These are phyloP conservation scores for Macrophya annulata DNA, from an alignment of 2,888 invertebrate genomes.

Conservation along the genomic window DNA sequence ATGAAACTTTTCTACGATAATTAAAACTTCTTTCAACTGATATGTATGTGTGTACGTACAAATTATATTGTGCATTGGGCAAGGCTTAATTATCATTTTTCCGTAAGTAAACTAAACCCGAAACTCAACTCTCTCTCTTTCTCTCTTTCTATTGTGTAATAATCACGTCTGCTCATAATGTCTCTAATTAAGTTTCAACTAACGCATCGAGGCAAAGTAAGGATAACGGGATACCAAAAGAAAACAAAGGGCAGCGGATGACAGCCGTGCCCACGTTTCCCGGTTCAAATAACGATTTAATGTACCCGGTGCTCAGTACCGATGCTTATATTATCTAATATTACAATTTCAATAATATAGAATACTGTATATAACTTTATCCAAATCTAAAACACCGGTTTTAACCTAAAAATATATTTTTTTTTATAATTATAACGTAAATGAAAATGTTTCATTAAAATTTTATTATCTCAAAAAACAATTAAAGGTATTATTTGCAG, in stretches of 20 bases:
- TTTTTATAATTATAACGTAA: neutral
- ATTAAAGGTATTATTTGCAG: neutral
- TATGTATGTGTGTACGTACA: too few species aligned
- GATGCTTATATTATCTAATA: neutral
- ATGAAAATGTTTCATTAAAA: neutral
- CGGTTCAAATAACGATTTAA: slow-evolving; percentile 16
- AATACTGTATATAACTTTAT: neutral
- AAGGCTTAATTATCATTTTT: neutral
- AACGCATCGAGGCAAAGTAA: slow-evolving; percentile 47
- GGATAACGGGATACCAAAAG: slow-evolving; percentile 48
- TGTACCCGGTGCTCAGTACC: slow-evolving; percentile 27
- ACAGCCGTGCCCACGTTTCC: slow-evolving; percentile 51
- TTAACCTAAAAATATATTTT: neutral
- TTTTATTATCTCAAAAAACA: neutral
- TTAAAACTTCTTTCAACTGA: neutral
- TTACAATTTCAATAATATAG: neutral
- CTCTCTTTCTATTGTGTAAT: neutral
- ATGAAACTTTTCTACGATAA: neutral
- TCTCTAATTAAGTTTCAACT: slow-evolving; percentile 44
- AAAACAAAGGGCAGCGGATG: slow-evolving; percentile 50
- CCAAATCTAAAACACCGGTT: neutral
- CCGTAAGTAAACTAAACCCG: neutral
- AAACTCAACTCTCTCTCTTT: neutral
- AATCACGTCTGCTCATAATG: slow-evolving; percentile 15
- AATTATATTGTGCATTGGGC: neutral